Evolutionary conservation across 2,797 vertebrate genomes (phyloP).

Genomic region (Notoglanidium macrostoma): DNA sequence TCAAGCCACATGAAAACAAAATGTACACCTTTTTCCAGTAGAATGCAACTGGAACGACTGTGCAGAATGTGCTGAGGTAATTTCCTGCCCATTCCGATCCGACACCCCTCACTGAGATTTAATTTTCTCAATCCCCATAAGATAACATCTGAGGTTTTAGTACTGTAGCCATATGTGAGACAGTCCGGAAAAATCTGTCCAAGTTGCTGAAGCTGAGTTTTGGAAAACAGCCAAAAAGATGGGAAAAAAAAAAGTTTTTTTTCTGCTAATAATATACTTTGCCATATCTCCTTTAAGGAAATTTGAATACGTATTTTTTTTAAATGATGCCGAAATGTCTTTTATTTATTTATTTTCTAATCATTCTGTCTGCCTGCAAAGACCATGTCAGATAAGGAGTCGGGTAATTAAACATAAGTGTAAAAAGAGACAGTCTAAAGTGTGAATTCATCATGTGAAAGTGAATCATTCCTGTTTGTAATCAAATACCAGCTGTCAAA

Average conservation of each 20-base stretch:
- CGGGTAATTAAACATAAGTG: background rate
- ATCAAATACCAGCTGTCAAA: background rate
- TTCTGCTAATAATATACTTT: background rate
- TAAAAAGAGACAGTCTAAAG: background rate
- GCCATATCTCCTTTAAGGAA: background rate
- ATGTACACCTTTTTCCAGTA: background rate
- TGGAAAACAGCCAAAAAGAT: conserved; percentile 7
- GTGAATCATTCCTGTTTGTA: background rate
- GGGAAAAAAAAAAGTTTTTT: background rate
- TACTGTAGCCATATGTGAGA: conserved; percentile 23
- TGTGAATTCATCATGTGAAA: too few species aligned
- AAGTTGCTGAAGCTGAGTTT: background rate
- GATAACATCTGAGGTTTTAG: conserved; percentile 23
- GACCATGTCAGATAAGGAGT: background rate
- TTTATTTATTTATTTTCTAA: background rate
- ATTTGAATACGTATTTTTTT: background rate
- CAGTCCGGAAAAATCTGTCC: conserved; percentile 4
- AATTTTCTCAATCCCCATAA: conserved; percentile 33
- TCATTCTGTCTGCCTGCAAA: background rate
- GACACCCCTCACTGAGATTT: conserved; percentile 29
- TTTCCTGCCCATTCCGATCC: conserved; percentile 25
- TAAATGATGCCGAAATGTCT: background rate
- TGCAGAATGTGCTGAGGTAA: conserved; percentile 12
- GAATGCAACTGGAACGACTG: conserved; percentile 9
- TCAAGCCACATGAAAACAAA: background rate